Base-by-base conservation (phyloP, 1,140 invertebrate genomes). In the Phymorhynchus buccinoides region DNA sequence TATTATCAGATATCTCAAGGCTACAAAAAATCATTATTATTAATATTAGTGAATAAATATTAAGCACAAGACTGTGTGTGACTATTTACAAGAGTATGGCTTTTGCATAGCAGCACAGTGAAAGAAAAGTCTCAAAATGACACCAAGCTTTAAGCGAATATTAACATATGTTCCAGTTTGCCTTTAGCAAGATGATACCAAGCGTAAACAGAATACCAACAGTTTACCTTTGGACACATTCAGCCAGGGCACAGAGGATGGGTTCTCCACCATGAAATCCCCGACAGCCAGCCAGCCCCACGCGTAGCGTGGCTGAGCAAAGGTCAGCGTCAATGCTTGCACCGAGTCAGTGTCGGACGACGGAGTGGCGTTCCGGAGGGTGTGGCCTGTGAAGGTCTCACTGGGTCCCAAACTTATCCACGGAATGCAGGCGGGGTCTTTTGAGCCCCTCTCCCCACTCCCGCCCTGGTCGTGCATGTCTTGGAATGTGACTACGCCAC, bases 251-350 rank as follows among this genome's bases (percentile, higher is more conserved):
- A 89, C 87, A 30, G 44, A 71, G 3, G 75, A 52, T 30, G 88
- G 88, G 22, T 89, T 84, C n/a, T 88, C 87, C 30, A 89, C 84
- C 22, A 85, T 71, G 78, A 87, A 89, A 44, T 71, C 84, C 35
- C 86, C 83, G 18, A 84, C 88, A 83, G 68, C 82, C 52, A 89
- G 42, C 88, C 87, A 87, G 22, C 71, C 80, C 88, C 88, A 89
- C 42, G 80, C 83, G n/a, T 85, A 85, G 16, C 87, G 71, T 22
- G 87, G 87, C 84, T 86, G 86, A 32, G 87, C 87, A 22, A 62
- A 68, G 16, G 84, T 86, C 77, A 88, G 30, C 22, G 48, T 48
- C 82, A 84, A 84, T 48, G 86, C 82, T 39, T 68, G 32, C 12
- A 84, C 42, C 6, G 78, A 48, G 6, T 75, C 75, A 16, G 39